Evolutionary conservation across 2,888 invertebrate genomes (phyloP), one percentile per base, ranked within the genome.

Genomic region (Melipona bicolor): DNA sequence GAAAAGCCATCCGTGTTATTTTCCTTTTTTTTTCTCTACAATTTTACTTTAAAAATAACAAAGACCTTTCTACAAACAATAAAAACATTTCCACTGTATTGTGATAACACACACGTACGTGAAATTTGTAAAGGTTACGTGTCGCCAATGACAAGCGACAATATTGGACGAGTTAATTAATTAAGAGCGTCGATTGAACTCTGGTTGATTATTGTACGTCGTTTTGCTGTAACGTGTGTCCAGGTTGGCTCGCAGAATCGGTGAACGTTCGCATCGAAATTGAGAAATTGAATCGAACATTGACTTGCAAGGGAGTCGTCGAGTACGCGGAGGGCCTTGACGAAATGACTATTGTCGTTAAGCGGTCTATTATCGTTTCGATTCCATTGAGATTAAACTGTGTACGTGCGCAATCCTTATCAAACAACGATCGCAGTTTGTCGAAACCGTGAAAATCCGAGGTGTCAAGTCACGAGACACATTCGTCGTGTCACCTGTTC

Each of bases 401-500:
- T 64, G 64, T 77, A 52, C 54, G 72, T 54, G 24, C 71, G 49
- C 74, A 75, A 75, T 64, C 62, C 36, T 83, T 68, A 75, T 71
- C 76, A 61, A 52, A 9, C 65, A 79, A 85, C 75, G 67, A 85
- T 71, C 50, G 71, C 64, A 65, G 74, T 27, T 82, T 81, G 52
- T 85, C 78, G 81, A 70, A 76, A 81, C 78, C 74, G 64, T 65
- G 79, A 78, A 76, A 70, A 85, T 85, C 77, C 43, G 49, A 68
- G 43, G 72, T 79, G 71, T 43, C 59, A 68, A 86, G 83, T 89
- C 90, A 90, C 88, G 83, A 82, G 89, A 90, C 62, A 90, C 62
- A 84, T 83, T 70, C 32, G 85, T 76, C 77, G 72, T 84, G 84
- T 90, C 91, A 90, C 90, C 90, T 90, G 91, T 91, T 90, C 87